phyloP scores from a whole-genome alignment of 2,113 vertebrate genomes.

The Anoplopoma fimbria region DNA sequence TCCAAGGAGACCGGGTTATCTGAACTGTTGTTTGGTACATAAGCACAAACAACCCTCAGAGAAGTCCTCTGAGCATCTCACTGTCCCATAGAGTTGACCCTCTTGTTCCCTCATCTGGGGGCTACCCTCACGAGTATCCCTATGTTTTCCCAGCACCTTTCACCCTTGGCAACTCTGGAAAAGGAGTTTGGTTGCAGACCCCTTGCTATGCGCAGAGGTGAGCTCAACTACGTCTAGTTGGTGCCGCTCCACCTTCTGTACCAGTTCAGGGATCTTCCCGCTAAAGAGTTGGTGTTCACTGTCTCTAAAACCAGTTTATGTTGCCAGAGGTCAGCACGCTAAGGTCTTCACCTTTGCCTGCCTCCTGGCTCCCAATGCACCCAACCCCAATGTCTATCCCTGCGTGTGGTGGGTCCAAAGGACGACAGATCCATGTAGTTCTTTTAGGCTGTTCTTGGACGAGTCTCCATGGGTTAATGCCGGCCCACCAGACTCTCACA shows the following conservation, averaged over 20 bases:
- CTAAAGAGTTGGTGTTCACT: not conserved
- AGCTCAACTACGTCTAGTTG: not conserved
- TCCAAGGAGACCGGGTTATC: not conserved
- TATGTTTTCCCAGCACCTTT: not conserved
- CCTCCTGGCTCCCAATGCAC: too few relatives aligned
- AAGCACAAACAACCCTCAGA: not conserved
- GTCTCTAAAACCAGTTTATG: not conserved
- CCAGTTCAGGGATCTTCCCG: not conserved
- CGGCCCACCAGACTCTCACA: not conserved
- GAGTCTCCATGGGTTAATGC: not conserved
- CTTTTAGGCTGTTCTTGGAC: not conserved
- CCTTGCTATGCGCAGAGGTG: too few relatives aligned
- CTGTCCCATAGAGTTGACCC: too few relatives aligned
- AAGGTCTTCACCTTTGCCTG: too few relatives aligned
- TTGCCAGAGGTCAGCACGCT: not conserved
- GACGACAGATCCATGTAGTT: not conserved
- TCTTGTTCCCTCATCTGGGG: not conserved
- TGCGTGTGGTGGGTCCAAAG: too few relatives aligned
- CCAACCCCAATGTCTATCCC: too few relatives aligned
- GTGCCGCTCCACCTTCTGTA: not conserved
- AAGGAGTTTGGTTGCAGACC: not conserved
- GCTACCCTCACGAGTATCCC: not conserved
- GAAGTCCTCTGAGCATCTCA: not conserved
- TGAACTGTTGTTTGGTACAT: not conserved
- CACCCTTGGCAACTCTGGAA: not conserved